These are phyloP conservation scores for Zaprionus bogoriensis DNA, from an alignment of 2,888 invertebrate species.

Conservation along the genomic window DNA sequence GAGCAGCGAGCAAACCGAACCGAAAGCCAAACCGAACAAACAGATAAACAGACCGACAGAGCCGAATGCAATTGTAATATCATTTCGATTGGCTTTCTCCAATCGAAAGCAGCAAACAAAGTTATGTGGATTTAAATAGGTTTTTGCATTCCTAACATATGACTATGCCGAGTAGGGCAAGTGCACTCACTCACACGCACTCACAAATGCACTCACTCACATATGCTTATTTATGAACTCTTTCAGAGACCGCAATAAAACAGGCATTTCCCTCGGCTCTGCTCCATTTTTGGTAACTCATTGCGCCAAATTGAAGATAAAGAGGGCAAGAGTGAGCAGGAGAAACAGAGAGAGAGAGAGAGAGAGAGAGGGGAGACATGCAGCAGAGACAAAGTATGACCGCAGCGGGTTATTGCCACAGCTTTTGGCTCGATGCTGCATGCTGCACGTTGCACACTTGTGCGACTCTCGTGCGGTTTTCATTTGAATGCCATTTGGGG, in stretches of 20 bases:
- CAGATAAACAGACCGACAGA: neutral
- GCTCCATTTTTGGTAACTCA: constrained; percentile 41
- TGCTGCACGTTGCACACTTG: constrained; percentile 53
- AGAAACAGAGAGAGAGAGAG: neutral
- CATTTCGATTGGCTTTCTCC: constrained; percentile 34
- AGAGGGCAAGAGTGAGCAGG: neutral
- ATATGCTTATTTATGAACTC: constrained; percentile 70
- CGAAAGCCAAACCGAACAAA: constrained; percentile 25
- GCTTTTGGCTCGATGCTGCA: constrained; percentile 28
- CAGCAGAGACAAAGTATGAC: constrained; percentile 53
- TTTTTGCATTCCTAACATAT: constrained; percentile 33
- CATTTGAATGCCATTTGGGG: constrained; percentile 72
- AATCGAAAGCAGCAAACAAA: constrained; percentile 38
- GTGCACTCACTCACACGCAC: constrained; percentile 17
- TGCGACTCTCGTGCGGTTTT: constrained; percentile 64
- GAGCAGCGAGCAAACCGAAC: neutral
- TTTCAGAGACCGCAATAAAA: constrained; percentile 69
- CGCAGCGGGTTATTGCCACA: constrained; percentile 48
- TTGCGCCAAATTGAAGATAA: constrained; percentile 38
- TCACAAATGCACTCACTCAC: constrained; percentile 12
- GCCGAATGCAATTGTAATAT: constrained; percentile 43
- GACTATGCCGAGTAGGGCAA: neutral
- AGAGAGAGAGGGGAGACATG: neutral
- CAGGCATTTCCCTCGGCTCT: constrained; percentile 46
- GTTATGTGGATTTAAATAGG: constrained; percentile 57